A percentile compares a stretch with the other conserved stretches of the same genome.
Conservation (phyloP, 2,888 invertebrate species). For the Globia sparganii region DNA sequence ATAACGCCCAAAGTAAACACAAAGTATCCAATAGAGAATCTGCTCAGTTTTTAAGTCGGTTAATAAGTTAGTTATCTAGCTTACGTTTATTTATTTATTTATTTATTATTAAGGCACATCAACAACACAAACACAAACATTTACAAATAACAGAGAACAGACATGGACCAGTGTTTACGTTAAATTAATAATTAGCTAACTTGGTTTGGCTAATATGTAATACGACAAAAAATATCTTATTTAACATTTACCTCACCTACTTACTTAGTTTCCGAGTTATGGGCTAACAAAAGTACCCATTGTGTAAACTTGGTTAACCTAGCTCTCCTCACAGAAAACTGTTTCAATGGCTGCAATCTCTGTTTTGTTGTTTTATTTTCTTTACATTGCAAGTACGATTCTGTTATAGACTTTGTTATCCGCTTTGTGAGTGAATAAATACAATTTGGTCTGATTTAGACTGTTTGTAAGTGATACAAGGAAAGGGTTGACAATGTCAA, state of each 20-base stretch:
- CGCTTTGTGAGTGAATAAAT: slow-evolving; percentile 33
- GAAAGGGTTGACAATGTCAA: not conserved
- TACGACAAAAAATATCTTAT: not conserved
- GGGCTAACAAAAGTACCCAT: not conserved
- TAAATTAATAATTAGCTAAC: no score
- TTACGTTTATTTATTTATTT: no score
- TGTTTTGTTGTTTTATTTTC: slow-evolving; percentile 37
- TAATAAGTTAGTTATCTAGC: no score
- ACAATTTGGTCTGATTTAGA: slow-evolving; percentile 33
- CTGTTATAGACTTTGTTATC: slow-evolving; percentile 17
- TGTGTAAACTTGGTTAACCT: slow-evolving; percentile 21
- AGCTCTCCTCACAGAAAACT: slow-evolving; percentile 1
- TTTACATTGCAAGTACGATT: slow-evolving; percentile 33
- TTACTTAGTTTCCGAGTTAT: not conserved
- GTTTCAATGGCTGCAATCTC: slow-evolving; percentile 38
- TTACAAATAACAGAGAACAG: no score
- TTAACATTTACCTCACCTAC: not conserved
- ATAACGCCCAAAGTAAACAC: not conserved
- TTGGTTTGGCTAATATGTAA: not conserved
- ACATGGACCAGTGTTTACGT: no score
- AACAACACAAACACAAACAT: no score
- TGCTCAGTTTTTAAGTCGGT: no score
- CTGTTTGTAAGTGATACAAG: slow-evolving; percentile 1
- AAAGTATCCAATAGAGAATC: not conserved
- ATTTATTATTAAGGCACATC: no score